Base-by-base conservation (phyloP, 2,888 invertebrate genomes). In the Aphrophora alni region DNA sequence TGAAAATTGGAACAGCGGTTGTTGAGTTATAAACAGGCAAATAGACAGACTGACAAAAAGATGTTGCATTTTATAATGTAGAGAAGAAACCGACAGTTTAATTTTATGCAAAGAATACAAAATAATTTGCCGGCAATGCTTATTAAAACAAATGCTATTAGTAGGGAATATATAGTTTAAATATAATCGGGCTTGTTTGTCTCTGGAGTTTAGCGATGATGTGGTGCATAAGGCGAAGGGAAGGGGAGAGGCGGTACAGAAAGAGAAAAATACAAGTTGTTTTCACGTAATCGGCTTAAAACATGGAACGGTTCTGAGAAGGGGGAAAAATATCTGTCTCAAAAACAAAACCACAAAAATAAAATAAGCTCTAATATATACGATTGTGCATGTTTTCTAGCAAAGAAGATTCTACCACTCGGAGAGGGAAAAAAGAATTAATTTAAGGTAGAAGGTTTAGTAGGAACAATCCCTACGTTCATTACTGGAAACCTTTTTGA, bases 321-420 rank as follows among this genome's bases (percentile, higher is more conserved):
- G 78, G 75, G 81, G 69, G 71, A 81, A 74, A 51, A 75, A 51
- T 81, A 21, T 59, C 75, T 81, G 78, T 81, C 78, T 78, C 81
- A 78, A 81, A 78, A 81, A 78, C 81, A 81, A 81, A 81, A 81
- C 81, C 81, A 27, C 81, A 81, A 81, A 81, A 81, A 81, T 81
- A 78, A 81, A 81, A 81, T 81, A 81, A 81, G 81, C 81, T 81
- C 78, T 81, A 78, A 81, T 81, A 81, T 81, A 81, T 81, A 81
- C 76, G 80, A 80, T 76, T 80, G 80, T 76, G 72, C 72, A 78
- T 59, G 75, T 71, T 81, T 77, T 78, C 33, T 70, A 78, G 81
- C 78, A 81, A 81, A 81, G 81, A 72, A 81, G 81, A 81, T 81
- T 81, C 81, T 44, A 77, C 69, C 38, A 38, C 38, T 79, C 75